Conservation (phyloP, 2,888 invertebrate genomes). For the Orchesella flavescens region DNA sequence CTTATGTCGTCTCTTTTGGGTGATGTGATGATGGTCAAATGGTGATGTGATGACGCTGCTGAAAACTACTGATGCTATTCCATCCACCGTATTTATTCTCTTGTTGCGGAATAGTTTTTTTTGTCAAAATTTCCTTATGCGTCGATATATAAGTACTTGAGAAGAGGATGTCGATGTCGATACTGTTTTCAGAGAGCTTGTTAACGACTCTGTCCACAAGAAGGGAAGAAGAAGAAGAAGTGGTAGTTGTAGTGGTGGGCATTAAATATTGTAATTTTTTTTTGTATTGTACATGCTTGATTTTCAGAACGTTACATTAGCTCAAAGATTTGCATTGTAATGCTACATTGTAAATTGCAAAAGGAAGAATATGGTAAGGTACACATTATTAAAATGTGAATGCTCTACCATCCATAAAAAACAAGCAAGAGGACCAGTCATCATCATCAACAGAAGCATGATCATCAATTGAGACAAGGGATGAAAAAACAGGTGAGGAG, state of each 20-base stretch:
- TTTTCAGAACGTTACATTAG: too few relatives aligned
- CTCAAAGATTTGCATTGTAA: not conserved
- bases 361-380: not conserved
- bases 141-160: too few relatives aligned
- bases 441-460: not conserved
- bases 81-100: too few relatives aligned
- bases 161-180: not conserved
- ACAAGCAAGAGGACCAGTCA: too few relatives aligned
- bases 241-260: not conserved
- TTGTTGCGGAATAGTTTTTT: not conserved
- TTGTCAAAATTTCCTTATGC: slow-evolving; percentile 26
- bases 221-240: not conserved
- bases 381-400: too few relatives aligned
- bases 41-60: too few relatives aligned
- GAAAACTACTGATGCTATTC: too few relatives aligned
- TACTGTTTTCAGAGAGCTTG: slow-evolving; percentile 50
- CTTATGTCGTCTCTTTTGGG: not conserved
- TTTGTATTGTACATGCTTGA: slow-evolving; percentile 4
- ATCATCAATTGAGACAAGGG: slow-evolving; percentile 23
- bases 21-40: too few relatives aligned
- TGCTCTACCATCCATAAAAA: too few relatives aligned
- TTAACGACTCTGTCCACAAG: slow-evolving; percentile 37
- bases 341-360: not conserved
- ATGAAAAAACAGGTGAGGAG: slow-evolving; percentile 28
- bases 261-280: slow-evolving; percentile 29